Conservation (phyloP, 2,888 invertebrate species). For the Trichopoda pennipes region DNA sequence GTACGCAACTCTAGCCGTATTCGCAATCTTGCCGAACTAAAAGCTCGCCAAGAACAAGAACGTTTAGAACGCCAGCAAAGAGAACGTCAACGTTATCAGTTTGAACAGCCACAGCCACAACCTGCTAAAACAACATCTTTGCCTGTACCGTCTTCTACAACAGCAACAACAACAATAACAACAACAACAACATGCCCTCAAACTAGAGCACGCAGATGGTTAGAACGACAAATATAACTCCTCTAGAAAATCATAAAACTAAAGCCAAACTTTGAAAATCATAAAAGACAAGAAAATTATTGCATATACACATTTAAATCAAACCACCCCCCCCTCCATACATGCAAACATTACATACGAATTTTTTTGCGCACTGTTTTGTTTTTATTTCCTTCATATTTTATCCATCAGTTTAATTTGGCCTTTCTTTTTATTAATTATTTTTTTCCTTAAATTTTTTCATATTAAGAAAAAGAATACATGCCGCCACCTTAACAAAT, state of each 20-base stretch:
- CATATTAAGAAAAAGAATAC: constrained; percentile 62
- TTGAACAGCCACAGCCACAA: constrained; percentile 74
- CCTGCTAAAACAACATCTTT: constrained; percentile 41
- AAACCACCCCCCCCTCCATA: too few species aligned
- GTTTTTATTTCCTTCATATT: constrained; percentile 21
- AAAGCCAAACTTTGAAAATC: constrained; percentile 64
- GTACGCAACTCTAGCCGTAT: constrained; percentile 80
- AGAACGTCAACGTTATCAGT: constrained; percentile 73
- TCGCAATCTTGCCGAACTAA: constrained; percentile 78
- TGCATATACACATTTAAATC: constrained; percentile 46
- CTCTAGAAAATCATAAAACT: constrained; percentile 64
- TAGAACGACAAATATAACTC: constrained; percentile 73
- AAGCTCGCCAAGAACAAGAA: constrained; percentile 81
- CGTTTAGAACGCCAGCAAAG: constrained; percentile 78
- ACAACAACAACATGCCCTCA: constrained; percentile 49
- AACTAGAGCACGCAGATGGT: constrained; percentile 76
- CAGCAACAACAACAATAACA: constrained; percentile 30
- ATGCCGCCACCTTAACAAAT: constrained; percentile 57
- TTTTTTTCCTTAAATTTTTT: constrained; percentile 47
- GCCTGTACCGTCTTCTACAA: constrained; percentile 28
- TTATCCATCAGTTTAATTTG: constrained; percentile 62
- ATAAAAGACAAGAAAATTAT: constrained; percentile 35
- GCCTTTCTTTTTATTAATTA: constrained; percentile 61
- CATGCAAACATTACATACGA: constrained; percentile 35
- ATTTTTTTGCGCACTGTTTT: constrained; percentile 41